phyloP scores from a whole-genome alignment of 2,113 vertebrate species.

The Collichthys lucidus region DNA sequence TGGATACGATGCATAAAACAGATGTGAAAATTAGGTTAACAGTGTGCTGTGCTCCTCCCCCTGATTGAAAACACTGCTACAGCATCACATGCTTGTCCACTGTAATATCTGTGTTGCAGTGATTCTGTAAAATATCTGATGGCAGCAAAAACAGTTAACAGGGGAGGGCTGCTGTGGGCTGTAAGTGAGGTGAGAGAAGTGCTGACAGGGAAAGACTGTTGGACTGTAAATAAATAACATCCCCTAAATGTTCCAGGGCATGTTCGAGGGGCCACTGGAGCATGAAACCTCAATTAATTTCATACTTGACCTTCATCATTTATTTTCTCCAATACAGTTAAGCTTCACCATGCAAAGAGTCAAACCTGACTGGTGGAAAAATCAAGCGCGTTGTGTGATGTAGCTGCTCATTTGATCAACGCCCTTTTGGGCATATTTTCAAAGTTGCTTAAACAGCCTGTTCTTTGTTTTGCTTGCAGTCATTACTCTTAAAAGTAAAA shows the following conservation, averaged over 20 bases:
- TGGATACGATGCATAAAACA: constrained; percentile 13
- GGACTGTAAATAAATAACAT: constrained; percentile 59
- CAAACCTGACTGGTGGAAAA: neutral
- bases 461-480: neutral
- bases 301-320: constrained; percentile 62
- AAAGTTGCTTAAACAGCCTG: neutral
- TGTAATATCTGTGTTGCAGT: constrained; percentile 15
- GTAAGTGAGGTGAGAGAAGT: constrained; percentile 49
- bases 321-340: constrained; percentile 25
- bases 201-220: constrained; percentile 61
- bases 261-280: constrained; percentile 21
- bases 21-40: neutral
- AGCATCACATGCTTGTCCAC: constrained; percentile 3
- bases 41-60: neutral
- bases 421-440: neutral
- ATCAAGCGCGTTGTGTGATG: neutral
- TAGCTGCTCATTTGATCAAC: neutral
- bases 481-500: neutral
- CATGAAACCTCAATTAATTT: constrained; percentile 64
- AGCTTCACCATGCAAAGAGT: constrained; percentile 18
- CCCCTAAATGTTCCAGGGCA: constrained; percentile 47
- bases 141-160: constrained; percentile 24
- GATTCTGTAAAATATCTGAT: constrained; percentile 11
- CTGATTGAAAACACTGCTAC: constrained; percentile 11
- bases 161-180: constrained; percentile 6